A percentile compares a stretch with the other conserved stretches of the same genome.
Evolutionary conservation across 2,113 vertebrate species (phyloP).

Genomic region (Pelobates fuscus): DNA sequence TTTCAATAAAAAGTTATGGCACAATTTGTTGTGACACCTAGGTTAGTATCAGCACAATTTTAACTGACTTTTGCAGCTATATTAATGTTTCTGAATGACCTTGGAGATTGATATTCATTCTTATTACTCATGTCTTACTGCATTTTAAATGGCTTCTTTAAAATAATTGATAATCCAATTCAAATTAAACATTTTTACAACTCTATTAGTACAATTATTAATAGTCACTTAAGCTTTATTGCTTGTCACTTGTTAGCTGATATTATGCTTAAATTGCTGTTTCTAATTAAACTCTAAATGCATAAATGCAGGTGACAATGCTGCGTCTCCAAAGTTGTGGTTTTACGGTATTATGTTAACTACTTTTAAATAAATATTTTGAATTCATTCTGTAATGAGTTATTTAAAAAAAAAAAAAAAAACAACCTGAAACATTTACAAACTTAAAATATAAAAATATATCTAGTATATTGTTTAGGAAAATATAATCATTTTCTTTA

Average conservation of each 20-base stretch:
- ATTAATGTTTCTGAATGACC: slow-evolving; percentile 19
- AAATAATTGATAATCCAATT: slow-evolving; percentile 34
- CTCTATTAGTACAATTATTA: slow-evolving; percentile 36
- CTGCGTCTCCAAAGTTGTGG: slow-evolving; percentile 2
- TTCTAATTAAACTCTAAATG: slow-evolving; percentile 29
- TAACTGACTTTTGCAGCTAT: no score
- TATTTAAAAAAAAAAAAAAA: background rate
- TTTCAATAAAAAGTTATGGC: no score
- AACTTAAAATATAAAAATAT: no score
- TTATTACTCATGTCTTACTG: slow-evolving; percentile 20
- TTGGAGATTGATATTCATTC: slow-evolving; percentile 16
- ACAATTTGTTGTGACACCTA: no score
- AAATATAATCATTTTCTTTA: no score
- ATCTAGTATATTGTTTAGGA: background rate
- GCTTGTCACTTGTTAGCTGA: slow-evolving; percentile 6
- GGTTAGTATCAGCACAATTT: no score
- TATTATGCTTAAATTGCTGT: slow-evolving; percentile 4
- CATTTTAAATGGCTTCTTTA: slow-evolving; percentile 16
- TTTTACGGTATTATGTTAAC: background rate
- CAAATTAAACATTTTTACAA: slow-evolving; percentile 41
- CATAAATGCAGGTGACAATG: slow-evolving; percentile 11
- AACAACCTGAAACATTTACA: background rate
- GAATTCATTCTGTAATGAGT: background rate
- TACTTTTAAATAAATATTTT: background rate
- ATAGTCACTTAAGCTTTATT: slow-evolving; percentile 21